Evolutionary conservation across 1,140 invertebrate species (phyloP).

Genomic region (Nebria ingens): DNA sequence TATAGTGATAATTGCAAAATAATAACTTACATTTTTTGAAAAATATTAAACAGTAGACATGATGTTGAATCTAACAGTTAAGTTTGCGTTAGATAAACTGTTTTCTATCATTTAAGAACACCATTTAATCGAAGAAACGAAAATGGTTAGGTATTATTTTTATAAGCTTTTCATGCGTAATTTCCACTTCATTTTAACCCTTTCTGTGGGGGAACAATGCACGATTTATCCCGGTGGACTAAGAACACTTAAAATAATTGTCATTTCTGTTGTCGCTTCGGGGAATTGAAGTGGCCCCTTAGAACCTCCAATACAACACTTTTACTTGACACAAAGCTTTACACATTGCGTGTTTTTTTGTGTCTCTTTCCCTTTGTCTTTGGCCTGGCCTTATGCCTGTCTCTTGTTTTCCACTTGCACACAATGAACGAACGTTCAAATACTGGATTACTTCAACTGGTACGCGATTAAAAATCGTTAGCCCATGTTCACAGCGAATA

Average conservation of each 20-base stretch:
- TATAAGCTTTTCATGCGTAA: constrained; percentile 8
- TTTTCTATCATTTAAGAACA: too few species aligned
- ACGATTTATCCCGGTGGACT: constrained; percentile 2
- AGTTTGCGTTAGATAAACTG: too few species aligned
- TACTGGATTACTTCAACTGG: neutral
- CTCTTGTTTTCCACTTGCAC: neutral
- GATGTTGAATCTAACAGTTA: too few species aligned
- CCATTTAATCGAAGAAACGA: too few species aligned
- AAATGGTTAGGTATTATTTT: constrained; percentile 3
- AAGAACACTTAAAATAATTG: constrained; percentile 9
- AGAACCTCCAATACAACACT: neutral
- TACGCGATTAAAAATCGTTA: constrained; percentile 7
- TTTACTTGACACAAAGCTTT: constrained; percentile 9
- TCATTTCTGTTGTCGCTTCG: neutral
- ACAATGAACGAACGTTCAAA: neutral
- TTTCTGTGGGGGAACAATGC: constrained; percentile 6
- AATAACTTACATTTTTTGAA: too few species aligned
- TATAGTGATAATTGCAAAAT: too few species aligned
- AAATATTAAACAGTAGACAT: too few species aligned
- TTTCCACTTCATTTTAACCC: constrained; percentile 9
- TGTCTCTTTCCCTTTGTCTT: neutral
- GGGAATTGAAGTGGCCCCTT: neutral
- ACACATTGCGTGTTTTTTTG: constrained; percentile 8
- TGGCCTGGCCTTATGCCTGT: neutral
- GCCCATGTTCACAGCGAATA: neutral